Evolutionary conservation across 2,888 invertebrate genomes (phyloP), one percentile per base, ranked within the genome.

Genomic region (Hirtodrosophila confusa): DNA sequence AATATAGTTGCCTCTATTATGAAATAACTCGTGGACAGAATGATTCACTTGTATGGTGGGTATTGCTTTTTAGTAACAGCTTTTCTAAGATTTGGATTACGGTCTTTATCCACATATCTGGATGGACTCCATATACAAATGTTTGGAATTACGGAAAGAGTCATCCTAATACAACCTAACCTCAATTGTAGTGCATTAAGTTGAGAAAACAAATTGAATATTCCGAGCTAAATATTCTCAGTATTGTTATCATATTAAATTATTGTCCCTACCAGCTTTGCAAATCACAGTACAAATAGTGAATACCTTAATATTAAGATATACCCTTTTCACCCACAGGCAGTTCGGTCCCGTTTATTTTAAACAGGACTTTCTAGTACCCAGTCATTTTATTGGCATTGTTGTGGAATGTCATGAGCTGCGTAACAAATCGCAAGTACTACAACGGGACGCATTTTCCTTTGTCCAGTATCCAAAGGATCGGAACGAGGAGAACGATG

Each of bases 401-500:
- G 69, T 88, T 27, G 66, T 80, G 1, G 65, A 71, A 9, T 89
- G 89, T 45, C 89, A 87, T 41, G 93, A 93, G 67, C 5, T 79
- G 37, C 12, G 17, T 0, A 70, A 86, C 0, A 10, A 8, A 6
- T 39, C 43, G 0, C 9, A 9, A 1, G 41, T 76, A 65, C 64
- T 88, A 3, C 85, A 92, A 58, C 54, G 80, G 11, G 86, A 91
- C 80, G 92, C 93, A 1, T 94, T 94, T 78, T 89, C 93, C 0
- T 91, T 93, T 29, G 88, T 94, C 80, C 91, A 92, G 84, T 80
- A 93, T 87, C 88, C 55, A 6, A 4, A 3, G 0, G 35, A 53
- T 37, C 48, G 66, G 1, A 60, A 92, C 2, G 57, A 64, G 1
- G 8, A 7, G 43, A 60, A 3, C 10, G 71, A 71, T 23, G 33